phyloP scores from a whole-genome alignment of 2,797 vertebrate genomes.

The Pantherophis vulpinus region DNA sequence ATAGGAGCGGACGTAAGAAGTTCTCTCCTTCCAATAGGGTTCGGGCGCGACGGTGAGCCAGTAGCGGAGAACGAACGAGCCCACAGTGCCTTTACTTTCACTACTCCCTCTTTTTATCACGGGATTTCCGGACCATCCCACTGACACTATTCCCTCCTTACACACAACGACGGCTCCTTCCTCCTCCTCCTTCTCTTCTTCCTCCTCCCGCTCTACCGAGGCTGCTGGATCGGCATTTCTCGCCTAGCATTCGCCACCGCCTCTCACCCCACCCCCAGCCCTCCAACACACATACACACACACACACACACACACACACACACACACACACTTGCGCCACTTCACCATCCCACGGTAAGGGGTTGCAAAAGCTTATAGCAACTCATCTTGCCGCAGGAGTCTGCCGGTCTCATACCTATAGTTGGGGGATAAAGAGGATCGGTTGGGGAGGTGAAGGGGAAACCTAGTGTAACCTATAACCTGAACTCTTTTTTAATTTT shows the following conservation, averaged over 20 bases:
- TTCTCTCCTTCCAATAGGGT: slow-evolving; percentile 42
- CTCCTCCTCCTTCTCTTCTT: slow-evolving; percentile 41
- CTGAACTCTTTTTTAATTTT: not conserved
- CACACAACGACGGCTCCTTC: slow-evolving; percentile 44
- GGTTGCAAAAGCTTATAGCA: not conserved
- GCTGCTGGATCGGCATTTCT: slow-evolving; percentile 34
- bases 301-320: not conserved
- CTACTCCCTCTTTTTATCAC: slow-evolving; percentile 65
- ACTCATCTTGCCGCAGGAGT: slow-evolving; percentile 4
- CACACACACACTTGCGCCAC: not conserved
- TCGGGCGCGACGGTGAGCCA: slow-evolving; percentile 47
- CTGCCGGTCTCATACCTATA: not conserved
- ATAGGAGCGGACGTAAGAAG: slow-evolving; percentile 56
- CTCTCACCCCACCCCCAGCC: not conserved
- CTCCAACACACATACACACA: not conserved
- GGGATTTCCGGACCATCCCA: slow-evolving; percentile 70
- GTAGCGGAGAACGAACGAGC: not conserved
- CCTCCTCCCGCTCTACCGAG: slow-evolving; percentile 28
- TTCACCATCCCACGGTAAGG: not conserved
- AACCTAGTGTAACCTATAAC: not conserved
- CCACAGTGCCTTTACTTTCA: slow-evolving; percentile 36
- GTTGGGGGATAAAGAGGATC: too few species aligned
- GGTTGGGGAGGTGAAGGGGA: not conserved
- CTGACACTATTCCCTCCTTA: slow-evolving; percentile 42
- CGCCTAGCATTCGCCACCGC: slow-evolving; percentile 6